Base-by-base conservation (phyloP, 2,797 vertebrate genomes). In the Phaenicophaeus curvirostris region DNA sequence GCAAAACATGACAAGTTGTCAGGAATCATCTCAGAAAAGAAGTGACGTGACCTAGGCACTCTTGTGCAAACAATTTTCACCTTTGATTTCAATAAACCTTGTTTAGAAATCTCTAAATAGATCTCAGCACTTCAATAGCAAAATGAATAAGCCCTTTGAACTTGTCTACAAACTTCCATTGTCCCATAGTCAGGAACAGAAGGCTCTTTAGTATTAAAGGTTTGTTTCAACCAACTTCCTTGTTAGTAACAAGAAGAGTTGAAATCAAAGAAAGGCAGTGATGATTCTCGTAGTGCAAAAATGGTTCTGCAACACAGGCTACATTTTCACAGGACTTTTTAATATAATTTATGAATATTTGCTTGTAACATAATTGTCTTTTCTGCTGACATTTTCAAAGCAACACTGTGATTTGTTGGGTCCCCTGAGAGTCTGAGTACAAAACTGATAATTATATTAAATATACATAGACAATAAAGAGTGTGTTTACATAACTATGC, bases 371-470 rank as follows among this genome's bases (percentile, higher is more conserved):
- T 99, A 99, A 99, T 98, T 98, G 98, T 98, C 98, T 99, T 98
- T 98, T 99, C 98, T 99, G 99, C 99, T 99, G 99, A 99, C 99
- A 98, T 99, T 99, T 98, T 99, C 98, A 98, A 97, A 98, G 99
- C 98, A 98, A 98, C 98, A 98, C 97, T 98, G 97, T 98, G 98
- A 98, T 98, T 98, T 98, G 98, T 98, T 98, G 96, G 94, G 96
- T 97, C 98, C 98, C 98, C 91, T 63, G 98, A 98, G 98, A 97
- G 96, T 96, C 97, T 94, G 79, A 97, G 97, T 98, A 98, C 98
- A 98, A 98, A 98, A 98, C 98, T 98, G 98, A 98, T 98, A 98
- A 98, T 98, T 98, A 98, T 98, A 98, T 98, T 98, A 98, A 98
- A 98, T 98, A 98, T 98, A 98, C 98, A 98, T 98, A 98, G 98